Evolutionary conservation across 2,797 vertebrate species (phyloP), one percentile per base, ranked within the genome.

Genomic region (Leptoclinus maculatus): DNA sequence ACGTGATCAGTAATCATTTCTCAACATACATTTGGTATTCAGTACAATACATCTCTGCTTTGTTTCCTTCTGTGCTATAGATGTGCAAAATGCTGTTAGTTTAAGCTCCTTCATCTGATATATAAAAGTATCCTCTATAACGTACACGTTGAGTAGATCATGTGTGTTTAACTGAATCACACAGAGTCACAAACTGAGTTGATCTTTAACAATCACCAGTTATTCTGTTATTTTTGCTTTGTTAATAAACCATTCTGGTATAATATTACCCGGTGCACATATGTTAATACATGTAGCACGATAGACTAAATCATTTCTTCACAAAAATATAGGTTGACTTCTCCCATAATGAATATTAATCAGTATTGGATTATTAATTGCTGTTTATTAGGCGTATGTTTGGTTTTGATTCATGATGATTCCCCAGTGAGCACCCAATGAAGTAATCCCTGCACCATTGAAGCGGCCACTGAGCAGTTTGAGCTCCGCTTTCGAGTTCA

Each of bases 371-470:
- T 27, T 27, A 54, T 54, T 4, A 11, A 25, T 25, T 27, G 23
- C 7, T 27, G 23, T 54, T 54, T 12, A 14, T 13, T 7, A 13
- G 51, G 1, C 23, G 2, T 25, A 2, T 5, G 23, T 54, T 23
- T 54, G 7, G 51, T 23, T 53, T 53, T 53, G 4, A 4, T 25
- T 4, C 51, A 5, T 27, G 32, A 32, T 5, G 11, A 16, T 2
- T 0, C 2, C 88, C 88, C 92, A 92, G 41, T 89, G 86, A 69
- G 82, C 84, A 29, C 25, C 88, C 56, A 89, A 45, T 14, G 84
- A 65, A 0, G 75, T 73, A 7, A 92, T 78, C 11, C 83, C 83
- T 23, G 0, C 0, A 0, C 3, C 0, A 10, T 71, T 76, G 3
- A 0, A 2, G 7, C 25, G 78, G 0, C 88, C 49, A 8, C 92